These are phyloP conservation scores for Agrilus cyanescens DNA, from an alignment of 2,888 invertebrate genomes.

Conservation along the genomic window DNA sequence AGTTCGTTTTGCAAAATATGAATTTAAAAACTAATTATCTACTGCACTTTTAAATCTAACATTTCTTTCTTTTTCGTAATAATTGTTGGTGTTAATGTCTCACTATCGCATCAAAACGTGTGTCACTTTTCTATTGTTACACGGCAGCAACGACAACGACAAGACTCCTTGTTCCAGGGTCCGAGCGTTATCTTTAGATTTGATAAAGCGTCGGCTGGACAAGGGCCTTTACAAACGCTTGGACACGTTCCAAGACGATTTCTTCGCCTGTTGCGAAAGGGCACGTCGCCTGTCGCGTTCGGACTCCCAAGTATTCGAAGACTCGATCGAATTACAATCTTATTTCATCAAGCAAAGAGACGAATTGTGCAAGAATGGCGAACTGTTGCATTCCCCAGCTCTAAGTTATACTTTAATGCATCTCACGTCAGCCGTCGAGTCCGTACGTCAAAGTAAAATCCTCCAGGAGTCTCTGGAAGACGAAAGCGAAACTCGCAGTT, in stretches of 20 bases:
- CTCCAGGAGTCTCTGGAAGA: constrained; percentile 69
- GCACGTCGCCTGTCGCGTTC: constrained; percentile 79
- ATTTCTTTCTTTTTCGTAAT: background rate
- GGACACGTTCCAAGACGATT: constrained; percentile 93
- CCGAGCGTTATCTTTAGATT: constrained; percentile 78
- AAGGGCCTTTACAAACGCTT: constrained; percentile 84
- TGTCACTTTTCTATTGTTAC: background rate
- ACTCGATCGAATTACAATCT: constrained; percentile 84
- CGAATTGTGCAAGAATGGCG: constrained; percentile 61
- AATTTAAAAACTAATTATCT: too few species aligned
- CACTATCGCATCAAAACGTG: background rate
- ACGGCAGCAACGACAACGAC: background rate
- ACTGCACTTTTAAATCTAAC: too few species aligned
- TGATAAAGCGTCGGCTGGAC: constrained; percentile 87
- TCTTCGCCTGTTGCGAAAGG: constrained; percentile 85
- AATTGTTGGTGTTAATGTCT: background rate
- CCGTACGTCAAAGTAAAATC: constrained; percentile 62
- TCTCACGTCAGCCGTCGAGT: constrained; percentile 62
- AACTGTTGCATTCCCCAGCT: constrained; percentile 77
- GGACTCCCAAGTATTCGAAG: constrained; percentile 93
- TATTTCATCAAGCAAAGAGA: constrained; percentile 74
- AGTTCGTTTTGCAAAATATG: too few species aligned
- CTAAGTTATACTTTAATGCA: constrained; percentile 67
- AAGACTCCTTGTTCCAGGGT: constrained; percentile 39
- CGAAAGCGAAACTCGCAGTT: constrained; percentile 49